Base-by-base conservation (phyloP, 1,140 invertebrate species). In the Zaprionus nigranus region DNA sequence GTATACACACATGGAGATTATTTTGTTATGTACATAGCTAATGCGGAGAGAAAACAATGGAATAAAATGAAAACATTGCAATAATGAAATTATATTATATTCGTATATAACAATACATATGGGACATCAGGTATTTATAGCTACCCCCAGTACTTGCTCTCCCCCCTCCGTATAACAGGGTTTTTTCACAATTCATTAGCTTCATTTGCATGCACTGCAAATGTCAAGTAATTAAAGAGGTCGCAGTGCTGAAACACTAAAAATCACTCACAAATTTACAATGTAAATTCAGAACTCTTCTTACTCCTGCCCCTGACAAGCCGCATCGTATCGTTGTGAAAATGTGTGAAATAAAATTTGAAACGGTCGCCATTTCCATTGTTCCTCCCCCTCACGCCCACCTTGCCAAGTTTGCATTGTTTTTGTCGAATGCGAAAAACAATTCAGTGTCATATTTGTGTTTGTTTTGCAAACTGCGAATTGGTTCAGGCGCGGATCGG, bases 381-480 rank as follows among this genome's bases (percentile, higher is more conserved):
- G 12, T 7, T 22, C 34, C 20, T 2, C 22, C 26, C 13, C 13
- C 17, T 17, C 17, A 17, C 17, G 17, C 17, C 17, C 5, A 0
- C 40, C 40, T 43, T 13, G 2, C n/a, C 0, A 6, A 17, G 2
- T 71, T 67, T 64, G 68, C 67, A 78, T 81, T 66, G 67, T 22
- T 66, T 68, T 74, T 74, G 70, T 69, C 34, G 51, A 54, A 66
- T 49, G 60, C 73, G 78, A 64, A 88, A 83, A 81, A 88, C 80
- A 88, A 88, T 87, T 87, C 74, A 87, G 75, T 85, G 82, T 88
- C 83, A 88, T 88, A 84, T 81, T 88, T 88, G 54, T 88, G 67
- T 79, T 82, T 83, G 81, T 78, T 75, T 80, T 78, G 65, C 60
- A 74, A 82, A 75, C 68, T 24, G 12, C 40, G 17, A 77, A 64